Percentiles rank a stretch among this genome's conserved stretches.
These are phyloP conservation scores for Bos indicus DNA, from an alignment of 2,113 vertebrate species.

Conservation along the genomic window DNA sequence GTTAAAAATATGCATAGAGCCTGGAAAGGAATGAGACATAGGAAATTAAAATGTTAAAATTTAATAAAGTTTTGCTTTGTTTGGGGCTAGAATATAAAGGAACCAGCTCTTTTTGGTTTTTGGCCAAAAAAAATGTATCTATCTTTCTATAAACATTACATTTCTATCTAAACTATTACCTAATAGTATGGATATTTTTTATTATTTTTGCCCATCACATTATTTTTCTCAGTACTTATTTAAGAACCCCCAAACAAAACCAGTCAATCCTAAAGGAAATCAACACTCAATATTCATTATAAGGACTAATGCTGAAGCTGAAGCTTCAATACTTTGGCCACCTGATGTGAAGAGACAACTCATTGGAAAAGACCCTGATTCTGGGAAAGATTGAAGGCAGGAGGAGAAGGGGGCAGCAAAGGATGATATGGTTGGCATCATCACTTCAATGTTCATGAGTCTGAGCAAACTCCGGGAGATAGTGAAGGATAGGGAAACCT, in stretches of 20 bases:
- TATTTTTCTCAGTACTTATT: background rate
- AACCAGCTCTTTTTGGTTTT: background rate
- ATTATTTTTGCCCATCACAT: background rate
- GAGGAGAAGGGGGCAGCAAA: background rate
- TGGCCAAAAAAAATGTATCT: background rate
- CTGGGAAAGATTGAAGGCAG: background rate
- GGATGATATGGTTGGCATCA: background rate
- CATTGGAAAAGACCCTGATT: background rate
- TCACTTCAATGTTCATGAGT: background rate
- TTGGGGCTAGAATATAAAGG: background rate
- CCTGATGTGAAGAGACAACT: background rate
- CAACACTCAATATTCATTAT: background rate
- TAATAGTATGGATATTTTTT: background rate
- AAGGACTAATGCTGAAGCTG: background rate
- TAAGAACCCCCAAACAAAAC: background rate
- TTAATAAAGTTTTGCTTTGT: background rate
- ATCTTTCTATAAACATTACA: background rate
- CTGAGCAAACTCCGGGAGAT: background rate
- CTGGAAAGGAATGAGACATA: background rate
- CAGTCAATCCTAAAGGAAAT: background rate
- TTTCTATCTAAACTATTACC: background rate
- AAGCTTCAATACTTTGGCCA: background rate
- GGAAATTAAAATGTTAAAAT: slow-evolving; percentile 4
- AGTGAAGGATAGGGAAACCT: background rate
- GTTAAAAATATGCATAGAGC: background rate